phyloP scores from a whole-genome alignment of 2,797 vertebrate species.

The Anisognathus igniventris region DNA sequence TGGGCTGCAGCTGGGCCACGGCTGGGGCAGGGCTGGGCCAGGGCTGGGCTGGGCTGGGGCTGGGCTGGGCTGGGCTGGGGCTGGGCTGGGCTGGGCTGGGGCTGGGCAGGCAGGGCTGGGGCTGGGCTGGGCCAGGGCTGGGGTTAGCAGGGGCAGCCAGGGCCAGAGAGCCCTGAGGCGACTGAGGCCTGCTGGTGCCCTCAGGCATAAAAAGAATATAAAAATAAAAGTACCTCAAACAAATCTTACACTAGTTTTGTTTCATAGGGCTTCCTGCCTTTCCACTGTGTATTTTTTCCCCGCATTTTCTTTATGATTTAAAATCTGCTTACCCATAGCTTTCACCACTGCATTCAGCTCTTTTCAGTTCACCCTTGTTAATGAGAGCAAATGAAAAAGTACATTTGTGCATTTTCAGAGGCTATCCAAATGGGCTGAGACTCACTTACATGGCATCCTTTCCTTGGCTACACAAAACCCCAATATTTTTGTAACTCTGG shows the following conservation, averaged over 20 bases:
- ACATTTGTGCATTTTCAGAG: slow-evolving; percentile 38
- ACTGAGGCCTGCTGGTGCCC: too few relatives aligned
- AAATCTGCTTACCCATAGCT: background rate
- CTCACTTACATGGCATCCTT: slow-evolving; percentile 43
- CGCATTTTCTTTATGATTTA: background rate
- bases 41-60: too few relatives aligned
- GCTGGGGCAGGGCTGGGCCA: background rate
- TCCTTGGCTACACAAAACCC: slow-evolving; percentile 31
- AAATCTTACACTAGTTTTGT: background rate
- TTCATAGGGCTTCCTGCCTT: background rate
- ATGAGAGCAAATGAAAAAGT: slow-evolving; percentile 49
- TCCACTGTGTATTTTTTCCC: background rate
- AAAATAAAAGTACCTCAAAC: background rate
- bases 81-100: background rate
- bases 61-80: too few relatives aligned
- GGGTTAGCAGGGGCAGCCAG: too few relatives aligned
- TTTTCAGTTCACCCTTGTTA: slow-evolving; percentile 5
- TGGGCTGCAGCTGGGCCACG: background rate
- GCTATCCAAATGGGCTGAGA: slow-evolving; percentile 42
- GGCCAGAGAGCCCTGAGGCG: too few relatives aligned
- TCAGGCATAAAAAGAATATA: background rate
- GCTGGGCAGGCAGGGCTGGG: too few relatives aligned
- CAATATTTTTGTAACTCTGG: slow-evolving; percentile 65
- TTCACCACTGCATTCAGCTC: background rate
- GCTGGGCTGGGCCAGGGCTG: too few relatives aligned